Conservation (phyloP, 2,888 invertebrate species). For the Sarcophaga variegata region DNA sequence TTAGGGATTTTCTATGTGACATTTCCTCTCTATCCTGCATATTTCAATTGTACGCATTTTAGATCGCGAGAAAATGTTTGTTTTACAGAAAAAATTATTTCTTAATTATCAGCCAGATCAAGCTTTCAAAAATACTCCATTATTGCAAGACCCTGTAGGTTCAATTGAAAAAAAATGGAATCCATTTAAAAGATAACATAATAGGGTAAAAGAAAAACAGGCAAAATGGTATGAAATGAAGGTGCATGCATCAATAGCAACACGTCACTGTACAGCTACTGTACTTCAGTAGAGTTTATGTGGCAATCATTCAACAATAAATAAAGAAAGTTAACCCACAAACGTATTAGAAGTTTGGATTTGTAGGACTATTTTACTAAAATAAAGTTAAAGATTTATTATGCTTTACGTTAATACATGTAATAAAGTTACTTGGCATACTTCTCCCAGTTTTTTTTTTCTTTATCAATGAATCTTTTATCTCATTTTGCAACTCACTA, state of each 20-base stretch:
- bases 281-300: slow-evolving; percentile 32
- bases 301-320: slow-evolving; percentile 35
- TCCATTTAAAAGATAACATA: slow-evolving; percentile 27
- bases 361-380: neutral
- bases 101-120: no score
- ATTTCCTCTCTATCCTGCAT: no score
- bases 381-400: neutral
- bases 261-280: slow-evolving; percentile 49
- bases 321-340: slow-evolving; percentile 7
- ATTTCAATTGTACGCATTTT: no score
- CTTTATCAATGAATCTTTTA: neutral
- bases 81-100: no score
- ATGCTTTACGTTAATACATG: neutral
- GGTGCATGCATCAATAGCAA: slow-evolving; percentile 55
- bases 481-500: neutral
- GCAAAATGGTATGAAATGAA: slow-evolving; percentile 27
- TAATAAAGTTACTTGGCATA: neutral
- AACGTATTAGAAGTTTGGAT: no score
- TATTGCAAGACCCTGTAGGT: slow-evolving; percentile 13
- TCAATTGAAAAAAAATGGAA: slow-evolving; percentile 8
- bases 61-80: no score
- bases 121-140: neutral
- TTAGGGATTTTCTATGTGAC: no score
- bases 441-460: neutral
- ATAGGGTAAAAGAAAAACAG: slow-evolving; percentile 13